Evolutionary conservation across 2,888 invertebrate species (phyloP).

Genomic region (Latrodectus hesperus): DNA sequence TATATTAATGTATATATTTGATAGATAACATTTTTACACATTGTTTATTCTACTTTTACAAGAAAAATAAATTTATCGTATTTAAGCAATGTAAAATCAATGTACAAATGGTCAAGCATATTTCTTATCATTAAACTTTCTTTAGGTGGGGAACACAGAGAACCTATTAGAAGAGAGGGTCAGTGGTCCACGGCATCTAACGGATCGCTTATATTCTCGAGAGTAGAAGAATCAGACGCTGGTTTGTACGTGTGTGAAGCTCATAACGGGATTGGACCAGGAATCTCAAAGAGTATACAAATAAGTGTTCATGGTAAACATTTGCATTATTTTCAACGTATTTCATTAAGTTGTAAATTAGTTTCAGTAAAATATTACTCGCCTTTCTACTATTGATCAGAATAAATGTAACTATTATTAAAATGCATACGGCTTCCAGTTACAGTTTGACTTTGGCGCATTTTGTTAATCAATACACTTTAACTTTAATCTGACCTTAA

Average conservation of each 20-base stretch:
- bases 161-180: conserved; percentile 34
- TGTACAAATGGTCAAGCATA: too few relatives aligned
- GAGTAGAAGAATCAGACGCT: conserved; percentile 61
- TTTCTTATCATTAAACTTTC: not conserved
- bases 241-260: conserved; percentile 66
- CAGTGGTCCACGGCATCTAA: conserved; percentile 62
- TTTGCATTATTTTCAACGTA: too few relatives aligned
- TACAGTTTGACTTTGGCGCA: too few relatives aligned
- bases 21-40: too few relatives aligned
- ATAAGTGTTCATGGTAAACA: conserved; percentile 62
- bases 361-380: too few relatives aligned
- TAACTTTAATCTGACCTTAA: too few relatives aligned
- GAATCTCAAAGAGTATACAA: conserved; percentile 60
- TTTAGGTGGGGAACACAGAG: conserved; percentile 27
- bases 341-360: too few relatives aligned
- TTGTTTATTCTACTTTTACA: not conserved
- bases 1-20: too few relatives aligned
- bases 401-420: too few relatives aligned
- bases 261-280: conserved; percentile 65
- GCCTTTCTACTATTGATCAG: too few relatives aligned
- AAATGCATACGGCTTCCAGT: too few relatives aligned
- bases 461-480: too few relatives aligned
- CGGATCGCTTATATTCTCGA: conserved; percentile 51
- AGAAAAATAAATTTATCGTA: not conserved
- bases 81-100: not conserved